Evolutionary conservation across 2,113 vertebrate species (phyloP).

Genomic region (Pholis gunnellus): DNA sequence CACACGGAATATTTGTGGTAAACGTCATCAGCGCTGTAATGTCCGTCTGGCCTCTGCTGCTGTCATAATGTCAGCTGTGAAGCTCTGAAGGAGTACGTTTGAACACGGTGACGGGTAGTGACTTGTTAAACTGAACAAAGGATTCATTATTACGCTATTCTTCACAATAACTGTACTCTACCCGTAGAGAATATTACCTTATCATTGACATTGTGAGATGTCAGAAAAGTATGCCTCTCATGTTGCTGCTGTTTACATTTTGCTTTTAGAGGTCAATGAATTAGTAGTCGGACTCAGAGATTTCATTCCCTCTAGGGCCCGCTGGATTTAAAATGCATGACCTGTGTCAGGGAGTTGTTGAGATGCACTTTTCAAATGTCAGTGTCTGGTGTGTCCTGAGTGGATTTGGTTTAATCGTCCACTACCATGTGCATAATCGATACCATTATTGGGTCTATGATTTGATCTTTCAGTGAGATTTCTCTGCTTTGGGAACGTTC

Average conservation of each 20-base stretch:
- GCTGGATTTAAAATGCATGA: conserved; percentile 29
- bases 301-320: background rate
- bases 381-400: background rate
- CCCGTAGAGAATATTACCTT: background rate
- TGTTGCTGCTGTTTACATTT: conserved; percentile 18
- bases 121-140: background rate
- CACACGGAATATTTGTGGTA: background rate
- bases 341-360: background rate
- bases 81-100: background rate
- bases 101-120: background rate
- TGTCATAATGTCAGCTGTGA: conserved; percentile 15
- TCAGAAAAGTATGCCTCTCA: background rate
- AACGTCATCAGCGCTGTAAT: conserved; percentile 41
- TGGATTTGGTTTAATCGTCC: background rate
- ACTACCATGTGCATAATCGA: conserved; percentile 14
- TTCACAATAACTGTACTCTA: background rate
- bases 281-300: conserved; percentile 6
- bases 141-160: background rate
- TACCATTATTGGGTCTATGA: background rate
- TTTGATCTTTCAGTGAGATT: background rate
- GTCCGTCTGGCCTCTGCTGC: conserved; percentile 3
- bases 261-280: conserved; percentile 11
- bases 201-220: background rate
- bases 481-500: background rate
- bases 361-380: conserved; percentile 6